A percentile compares a stretch with the other conserved stretches of the same genome.
phyloP scores from a whole-genome alignment of 2,797 vertebrate species.

The Diglossa cyanea region DNA sequence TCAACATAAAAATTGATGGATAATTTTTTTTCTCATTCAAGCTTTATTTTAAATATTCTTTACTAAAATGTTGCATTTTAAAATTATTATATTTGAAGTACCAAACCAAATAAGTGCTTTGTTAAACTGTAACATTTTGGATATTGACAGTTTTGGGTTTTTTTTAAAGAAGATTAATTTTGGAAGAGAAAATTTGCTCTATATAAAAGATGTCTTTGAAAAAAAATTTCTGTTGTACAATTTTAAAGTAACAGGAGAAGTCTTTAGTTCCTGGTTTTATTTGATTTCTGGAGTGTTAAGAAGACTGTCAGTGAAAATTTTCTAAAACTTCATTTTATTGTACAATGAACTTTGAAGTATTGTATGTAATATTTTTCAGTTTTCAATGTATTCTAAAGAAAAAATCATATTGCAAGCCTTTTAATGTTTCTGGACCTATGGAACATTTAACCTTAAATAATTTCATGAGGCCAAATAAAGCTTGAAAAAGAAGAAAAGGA shows the following conservation, averaged over 20 bases:
- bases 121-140: background rate
- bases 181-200: background rate
- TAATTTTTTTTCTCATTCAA: background rate
- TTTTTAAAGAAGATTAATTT: background rate
- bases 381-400: background rate
- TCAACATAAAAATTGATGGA: background rate
- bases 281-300: background rate
- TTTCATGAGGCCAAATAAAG: background rate
- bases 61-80: background rate
- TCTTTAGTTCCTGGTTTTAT: background rate
- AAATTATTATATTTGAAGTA: background rate
- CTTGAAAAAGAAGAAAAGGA: background rate
- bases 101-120: background rate
- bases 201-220: background rate
- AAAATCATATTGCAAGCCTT: background rate
- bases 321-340: background rate
- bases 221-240: background rate
- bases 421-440: background rate
- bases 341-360: background rate
- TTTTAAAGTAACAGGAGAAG: background rate
- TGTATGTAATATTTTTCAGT: background rate
- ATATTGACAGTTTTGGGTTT: rapidly evolving
- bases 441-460: background rate
- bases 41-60: background rate
- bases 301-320: background rate